Base-by-base conservation (phyloP, 2,113 vertebrate species). In the Etia nguti region DNA sequence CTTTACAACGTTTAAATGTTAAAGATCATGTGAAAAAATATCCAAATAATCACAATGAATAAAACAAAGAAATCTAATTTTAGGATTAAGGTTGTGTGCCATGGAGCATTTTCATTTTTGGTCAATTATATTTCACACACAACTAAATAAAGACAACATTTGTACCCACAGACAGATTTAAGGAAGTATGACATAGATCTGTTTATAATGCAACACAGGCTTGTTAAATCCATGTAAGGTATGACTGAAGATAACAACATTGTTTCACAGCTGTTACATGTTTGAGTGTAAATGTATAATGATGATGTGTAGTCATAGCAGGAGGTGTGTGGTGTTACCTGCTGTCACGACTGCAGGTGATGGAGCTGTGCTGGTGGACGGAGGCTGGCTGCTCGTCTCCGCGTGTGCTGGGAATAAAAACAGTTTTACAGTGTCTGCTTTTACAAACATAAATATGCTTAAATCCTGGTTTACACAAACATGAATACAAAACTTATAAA, bases 1-100 rank as follows among this genome's bases (percentile, higher is more conserved):
- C 57, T 0, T 20, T 3, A 38, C 10, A 13, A 0, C 1, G 1
- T 65, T 65, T 65, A 65, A n/a, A 38, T 18, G 22, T 26, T 0
- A 16, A 73, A 46, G 38, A 10, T 15, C 0, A 1, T 9, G 22
- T 70, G 13, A 73, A 18, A 26, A 22, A 18, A 15, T 3, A 43
- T 0, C 41, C 68, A 31, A 50, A 50, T 8, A 2, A 50, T 48
- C 70, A 48, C 70, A 12, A 0, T 31, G 70, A 75, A 75, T 8
- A 2, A 75, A 38, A 38, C 22, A 26, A 24, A 56, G 55, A 56
- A 31, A 31, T 0, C 0, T 65, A 4, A 65, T 12, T 4, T 38
- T 6, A 65, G 20, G 34, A 13, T 65, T 36, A 1, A n/a, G 34
- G 12, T 15, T 4, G 55, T 48, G 43, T 1, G 18, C 50, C 50